Base-by-base conservation (phyloP, 2,888 invertebrate genomes). In the Drosophila testacea region DNA sequence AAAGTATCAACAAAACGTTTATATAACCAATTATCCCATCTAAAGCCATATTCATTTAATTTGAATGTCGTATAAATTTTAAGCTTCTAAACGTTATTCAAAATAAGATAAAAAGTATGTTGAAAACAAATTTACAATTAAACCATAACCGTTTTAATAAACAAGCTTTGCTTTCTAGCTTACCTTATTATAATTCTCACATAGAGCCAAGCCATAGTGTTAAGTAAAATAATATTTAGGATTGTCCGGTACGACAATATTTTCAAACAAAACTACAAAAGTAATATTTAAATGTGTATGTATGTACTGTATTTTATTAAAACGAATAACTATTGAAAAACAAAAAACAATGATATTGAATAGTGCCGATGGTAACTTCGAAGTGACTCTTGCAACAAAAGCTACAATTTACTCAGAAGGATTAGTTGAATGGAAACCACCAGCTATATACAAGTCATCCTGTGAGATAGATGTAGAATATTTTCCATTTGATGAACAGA, bases 381-480 rank as follows among this genome's bases (percentile, higher is more conserved):
- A 97, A 95, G 97, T 97, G 94, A 97, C 97, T 91, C 95, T 97
- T 94, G 97, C 97, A 95, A 97, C 97, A 92, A 97, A 97, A 95
- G 97, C 97, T 91, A 97, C 96, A 89, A 96, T 97, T 93, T 96
- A 96, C 96, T 95, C 95, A 95, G 96, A 95, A 93, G 98, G 98
- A 93, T 95, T 96, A 94, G 97, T 98, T 93, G 96, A 97, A 93
- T 98, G 98, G 98, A 97, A 98, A 94, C 98, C 98, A 90, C 98
- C 98, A 90, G 98, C 98, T 93, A 98, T 98, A 93, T 98, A 98
- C 96, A 98, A 98, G 94, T 98, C 98, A 93, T 97, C 97, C 93
- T 97, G 97, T 95, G 96, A 97, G 94, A 97, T 97, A 94, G 97
- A 97, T 95, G 97, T 97, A 94, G 97, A 97, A 95, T 97, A 97